phyloP scores from a whole-genome alignment of 2,113 vertebrate genomes.

The Gopherus flavomarginatus region DNA sequence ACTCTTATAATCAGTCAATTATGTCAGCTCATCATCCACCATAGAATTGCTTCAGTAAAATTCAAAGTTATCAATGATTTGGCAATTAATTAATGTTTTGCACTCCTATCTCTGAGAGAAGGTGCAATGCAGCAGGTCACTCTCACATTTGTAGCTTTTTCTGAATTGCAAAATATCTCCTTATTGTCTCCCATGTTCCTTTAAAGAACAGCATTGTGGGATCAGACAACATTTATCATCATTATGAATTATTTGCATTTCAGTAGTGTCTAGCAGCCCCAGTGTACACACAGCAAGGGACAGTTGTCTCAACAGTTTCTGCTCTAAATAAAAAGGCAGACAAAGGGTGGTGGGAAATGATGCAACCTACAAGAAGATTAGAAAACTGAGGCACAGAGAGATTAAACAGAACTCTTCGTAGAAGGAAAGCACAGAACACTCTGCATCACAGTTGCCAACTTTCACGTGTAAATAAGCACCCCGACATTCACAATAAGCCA shows the following conservation, averaged over 20 bases:
- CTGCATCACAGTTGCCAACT: no score
- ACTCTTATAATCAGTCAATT: neutral
- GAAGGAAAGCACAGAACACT: neutral
- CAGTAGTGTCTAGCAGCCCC: fast-evolving
- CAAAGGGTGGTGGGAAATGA: neutral
- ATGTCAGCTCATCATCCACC: neutral
- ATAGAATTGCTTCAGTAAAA: neutral
- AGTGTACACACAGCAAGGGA: neutral
- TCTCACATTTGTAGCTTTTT: neutral
- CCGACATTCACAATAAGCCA: no score
- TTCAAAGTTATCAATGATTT: neutral
- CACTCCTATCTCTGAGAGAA: neutral
- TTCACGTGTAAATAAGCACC: no score
- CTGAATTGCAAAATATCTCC: neutral
- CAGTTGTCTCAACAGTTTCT: neutral
- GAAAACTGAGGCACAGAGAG: neutral
- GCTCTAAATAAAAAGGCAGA: neutral
- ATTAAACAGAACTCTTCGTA: neutral
- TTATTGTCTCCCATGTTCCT: neutral
- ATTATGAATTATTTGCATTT: neutral
- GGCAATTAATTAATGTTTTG: neutral
- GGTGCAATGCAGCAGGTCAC: neutral
- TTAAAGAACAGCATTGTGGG: neutral
- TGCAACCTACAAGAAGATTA: neutral
- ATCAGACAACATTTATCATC: neutral